Evolutionary conservation across 2,113 vertebrate genomes (phyloP), one percentile per base, ranked within the genome.

Genomic region (Heterocephalus glaber): DNA sequence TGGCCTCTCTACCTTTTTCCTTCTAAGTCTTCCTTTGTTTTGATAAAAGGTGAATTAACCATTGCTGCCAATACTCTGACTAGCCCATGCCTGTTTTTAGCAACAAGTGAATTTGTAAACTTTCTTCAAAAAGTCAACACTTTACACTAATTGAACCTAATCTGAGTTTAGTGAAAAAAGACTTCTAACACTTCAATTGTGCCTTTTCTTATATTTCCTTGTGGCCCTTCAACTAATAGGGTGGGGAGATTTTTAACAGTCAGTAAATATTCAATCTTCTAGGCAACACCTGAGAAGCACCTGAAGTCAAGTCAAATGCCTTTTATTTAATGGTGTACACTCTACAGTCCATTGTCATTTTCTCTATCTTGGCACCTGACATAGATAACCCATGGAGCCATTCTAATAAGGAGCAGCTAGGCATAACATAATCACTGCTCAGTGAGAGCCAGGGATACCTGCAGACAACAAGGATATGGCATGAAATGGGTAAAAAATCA

Each of bases 121-220:
- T 89, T 84, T 90, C 49, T 87, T 76, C 56, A 80, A 83, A 66
- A 94, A 94, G 61, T 4, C 54, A 83, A 30, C 19, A 90, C 26
- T 94, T 85, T 47, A 80, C 7, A 60, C 44, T 68, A 52, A 30
- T 1, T 47, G 56, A 19, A 58, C 33, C 47, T 84, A 81, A 22
- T 58, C 49, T 94, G 47, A 77, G 47, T 52, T 91, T 77, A 65
- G 74, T 33, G 41, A 83, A 66, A 3, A 16, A 66, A 17, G 9
- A 44, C 3, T 90, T 80, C 14, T 24, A 63, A 65, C 52, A 82
- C 47, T 81, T 52, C 14, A 30, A 8, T 7, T 68, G 12, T 74
- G 30, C 9, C 9, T 84, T 74, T 61, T 13, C n/a, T 38, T 41
- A 7, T 72, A 49, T 85, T 54, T 68, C 35, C 52, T n/a, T 56